A percentile compares a stretch with the other conserved stretches of the same genome.
Evolutionary conservation across 2,113 vertebrate genomes (phyloP).

Genomic region (Psophia crepitans): DNA sequence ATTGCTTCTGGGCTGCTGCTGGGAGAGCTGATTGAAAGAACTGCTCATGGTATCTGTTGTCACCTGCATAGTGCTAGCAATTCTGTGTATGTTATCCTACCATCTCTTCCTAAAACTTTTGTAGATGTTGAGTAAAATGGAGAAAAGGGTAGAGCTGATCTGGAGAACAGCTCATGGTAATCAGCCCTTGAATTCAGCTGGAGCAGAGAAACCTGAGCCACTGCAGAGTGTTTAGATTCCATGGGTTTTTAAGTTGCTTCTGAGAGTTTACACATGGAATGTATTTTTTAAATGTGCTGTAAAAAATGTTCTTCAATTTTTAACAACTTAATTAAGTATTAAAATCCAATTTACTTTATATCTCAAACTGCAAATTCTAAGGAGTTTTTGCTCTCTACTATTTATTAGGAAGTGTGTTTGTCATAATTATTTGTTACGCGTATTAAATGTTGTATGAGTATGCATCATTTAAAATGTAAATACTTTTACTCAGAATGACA

Average conservation of each 20-base stretch:
- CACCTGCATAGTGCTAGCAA: background rate
- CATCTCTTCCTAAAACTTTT: background rate
- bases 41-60: background rate
- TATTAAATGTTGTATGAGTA: background rate
- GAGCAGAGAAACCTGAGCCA: background rate
- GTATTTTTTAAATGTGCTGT: background rate
- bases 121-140: background rate
- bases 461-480: conserved; percentile 36
- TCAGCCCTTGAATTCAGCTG: background rate
- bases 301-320: conserved; percentile 43
- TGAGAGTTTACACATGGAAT: background rate
- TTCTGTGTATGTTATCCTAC: background rate
- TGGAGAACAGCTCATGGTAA: background rate
- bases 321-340: conserved; percentile 32
- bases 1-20: background rate
- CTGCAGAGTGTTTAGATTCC: background rate
- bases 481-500: background rate
- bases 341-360: conserved; percentile 12
- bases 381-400: background rate
- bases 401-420: background rate
- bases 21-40: background rate
- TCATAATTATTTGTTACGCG: background rate
- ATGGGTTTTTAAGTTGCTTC: background rate
- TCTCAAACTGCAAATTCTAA: background rate
- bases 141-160: background rate